A percentile compares a stretch with the other conserved stretches of the same genome.
phyloP scores from a whole-genome alignment of 92 coral and sea anemone species.

The Micromussa lordhowensis region DNA sequence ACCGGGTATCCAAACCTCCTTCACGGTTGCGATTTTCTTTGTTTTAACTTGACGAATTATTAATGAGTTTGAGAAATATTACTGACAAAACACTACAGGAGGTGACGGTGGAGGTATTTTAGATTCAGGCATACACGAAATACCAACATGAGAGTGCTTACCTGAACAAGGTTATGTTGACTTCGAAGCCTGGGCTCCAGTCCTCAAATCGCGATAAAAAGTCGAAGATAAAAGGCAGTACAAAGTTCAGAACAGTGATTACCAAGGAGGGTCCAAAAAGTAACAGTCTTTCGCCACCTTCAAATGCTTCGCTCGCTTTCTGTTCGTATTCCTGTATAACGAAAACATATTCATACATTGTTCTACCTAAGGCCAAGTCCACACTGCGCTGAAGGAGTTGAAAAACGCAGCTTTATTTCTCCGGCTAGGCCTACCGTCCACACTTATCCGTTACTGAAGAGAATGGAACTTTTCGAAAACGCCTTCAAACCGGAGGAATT shows the following conservation, averaged over 20 bases:
- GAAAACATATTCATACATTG: neutral
- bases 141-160: constrained; percentile 2
- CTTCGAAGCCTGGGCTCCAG: constrained; percentile 94
- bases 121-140: neutral
- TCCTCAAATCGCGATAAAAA: constrained; percentile 80
- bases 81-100: neutral
- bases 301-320: neutral
- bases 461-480: no score
- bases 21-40: no score
- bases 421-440: no score
- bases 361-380: neutral
- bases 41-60: no score
- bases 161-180: constrained; percentile 83
- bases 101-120: neutral
- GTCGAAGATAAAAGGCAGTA: constrained; percentile 79
- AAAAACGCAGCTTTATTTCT: no score
- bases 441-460: no score
- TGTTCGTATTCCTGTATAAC: neutral
- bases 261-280: constrained; percentile 84
- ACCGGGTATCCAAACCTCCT: no score
- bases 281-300: neutral
- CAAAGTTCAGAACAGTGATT: constrained; percentile 80
- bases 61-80: no score
- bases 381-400: no score
- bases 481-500: no score